Evolutionary conservation across 2,797 vertebrate genomes (phyloP), one percentile per base, ranked within the genome.

Genomic region (Craterocephalus amniculus): DNA sequence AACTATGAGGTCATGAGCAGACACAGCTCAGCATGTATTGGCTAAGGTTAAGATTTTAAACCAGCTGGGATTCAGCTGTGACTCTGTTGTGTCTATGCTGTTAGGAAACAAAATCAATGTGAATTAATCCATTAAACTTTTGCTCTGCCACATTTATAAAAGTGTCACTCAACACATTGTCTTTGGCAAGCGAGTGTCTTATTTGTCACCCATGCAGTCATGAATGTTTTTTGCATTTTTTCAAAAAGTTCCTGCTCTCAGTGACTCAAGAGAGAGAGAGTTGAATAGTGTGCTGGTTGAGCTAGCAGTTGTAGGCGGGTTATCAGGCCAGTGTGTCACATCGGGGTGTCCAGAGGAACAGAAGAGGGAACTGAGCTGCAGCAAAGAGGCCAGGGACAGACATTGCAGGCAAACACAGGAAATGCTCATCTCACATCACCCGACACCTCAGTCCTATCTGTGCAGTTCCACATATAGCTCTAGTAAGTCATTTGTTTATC

Each of bases 281-380:
- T 31, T 66, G 76, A 76, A 68, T 72, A 76, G 85, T 73, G 70
- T 38, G 74, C 63, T 66, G 67, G 72, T 74, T 74, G 72, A 80
- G 77, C 67, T 20, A 43, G 75, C 63, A 68, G 78, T 76, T 76
- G 60, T 66, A 58, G 83, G 77, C 72, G 78, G 64, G 80, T 86
- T 88, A 89, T 86, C 75, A 60, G 90, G 80, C 91, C 90, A 88
- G 74, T 78, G 87, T 83, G 81, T 90, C 89, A 88, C 85, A 73
- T 63, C 52, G 76, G 87, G 83, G 83, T 83, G 85, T 87, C 79
- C 81, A 76, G 89, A 88, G 87, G 84, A 86, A 89, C 83, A 72
- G 75, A 85, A 92, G 74, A 85, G 85, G 90, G 92, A 93, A 92
- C 85, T 91, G 89, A 87, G 76, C 72, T 35, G 43, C 62, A 20